A percentile compares a stretch with the other conserved stretches of the same genome.
phyloP scores from a whole-genome alignment of 53 echinoderm and acorn worm species.

The Henricia sp. region DNA sequence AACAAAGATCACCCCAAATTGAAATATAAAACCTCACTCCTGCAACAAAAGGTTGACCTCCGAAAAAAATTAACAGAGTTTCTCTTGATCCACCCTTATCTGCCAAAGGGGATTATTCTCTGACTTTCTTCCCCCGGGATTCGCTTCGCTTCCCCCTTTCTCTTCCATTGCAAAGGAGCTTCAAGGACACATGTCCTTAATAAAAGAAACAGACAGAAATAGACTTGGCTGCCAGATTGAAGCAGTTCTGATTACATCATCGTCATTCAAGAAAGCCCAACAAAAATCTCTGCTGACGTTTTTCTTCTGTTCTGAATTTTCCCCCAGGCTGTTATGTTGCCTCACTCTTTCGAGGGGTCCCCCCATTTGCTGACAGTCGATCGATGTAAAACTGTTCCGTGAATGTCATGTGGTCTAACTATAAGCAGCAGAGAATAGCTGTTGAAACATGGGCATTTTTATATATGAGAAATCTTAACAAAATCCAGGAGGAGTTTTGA shows the following conservation, averaged over 20 bases:
- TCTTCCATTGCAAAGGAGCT: neutral
- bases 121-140: neutral
- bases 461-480: too few species aligned
- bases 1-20: neutral
- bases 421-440: too few species aligned
- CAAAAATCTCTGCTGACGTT: too few species aligned
- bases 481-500: too few species aligned
- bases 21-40: neutral
- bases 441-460: too few species aligned
- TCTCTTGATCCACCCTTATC: neutral
- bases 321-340: too few species aligned
- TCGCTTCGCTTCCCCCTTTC: too few species aligned
- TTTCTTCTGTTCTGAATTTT: too few species aligned
- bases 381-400: too few species aligned
- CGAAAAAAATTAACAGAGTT: neutral
- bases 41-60: slow-evolving; percentile 23
- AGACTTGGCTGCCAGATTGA: slow-evolving; percentile 25
- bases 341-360: too few species aligned
- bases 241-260: neutral
- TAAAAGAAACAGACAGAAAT: slow-evolving; percentile 36
- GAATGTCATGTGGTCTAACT: too few species aligned
- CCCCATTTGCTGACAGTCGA: too few species aligned
- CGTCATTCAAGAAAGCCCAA: neutral
- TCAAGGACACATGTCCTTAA: slow-evolving; percentile 15
- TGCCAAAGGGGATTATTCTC: slow-evolving; percentile 31